These are phyloP conservation scores for Allobates femoralis DNA, from an alignment of 2,797 vertebrate species.

Conservation along the genomic window DNA sequence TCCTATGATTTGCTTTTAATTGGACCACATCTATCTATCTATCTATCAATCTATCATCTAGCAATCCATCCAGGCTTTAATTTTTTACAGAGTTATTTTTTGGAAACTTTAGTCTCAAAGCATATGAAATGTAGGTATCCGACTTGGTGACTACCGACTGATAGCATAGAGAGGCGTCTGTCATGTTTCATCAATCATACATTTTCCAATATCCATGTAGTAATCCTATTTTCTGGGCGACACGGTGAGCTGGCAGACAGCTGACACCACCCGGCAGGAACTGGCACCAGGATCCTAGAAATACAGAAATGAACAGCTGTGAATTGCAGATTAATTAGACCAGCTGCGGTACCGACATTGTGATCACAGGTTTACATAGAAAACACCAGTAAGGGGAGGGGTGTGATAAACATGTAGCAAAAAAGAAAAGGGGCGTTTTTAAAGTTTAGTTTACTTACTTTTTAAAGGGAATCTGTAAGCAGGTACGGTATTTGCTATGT, in stretches of 20 bases:
- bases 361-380: constrained; percentile 36
- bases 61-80: too few relatives aligned
- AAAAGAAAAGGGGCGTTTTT: background rate
- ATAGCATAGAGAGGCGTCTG: background rate
- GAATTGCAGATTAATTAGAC: constrained; percentile 29
- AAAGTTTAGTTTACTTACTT: background rate
- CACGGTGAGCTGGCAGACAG: background rate
- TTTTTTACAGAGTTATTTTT: too few relatives aligned
- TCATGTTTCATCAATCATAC: constrained; percentile 21
- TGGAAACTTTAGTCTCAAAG: too few relatives aligned
- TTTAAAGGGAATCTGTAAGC: too few relatives aligned
- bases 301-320: constrained; percentile 52
- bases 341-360: constrained; percentile 49
- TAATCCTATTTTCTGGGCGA: background rate
- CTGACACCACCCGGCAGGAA: background rate
- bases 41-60: too few relatives aligned
- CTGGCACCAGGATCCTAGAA: constrained; percentile 18
- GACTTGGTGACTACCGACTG: background rate
- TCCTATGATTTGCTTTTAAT: too few relatives aligned
- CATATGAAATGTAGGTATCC: too few relatives aligned
- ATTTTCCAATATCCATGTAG: background rate
- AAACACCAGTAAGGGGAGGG: background rate
- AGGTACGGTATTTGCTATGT: too few relatives aligned
- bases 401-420: constrained; percentile 20
- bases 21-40: too few relatives aligned